Evolutionary conservation across 2,113 vertebrate species (phyloP).

Genomic region (Ophthalmolycus amberensis): DNA sequence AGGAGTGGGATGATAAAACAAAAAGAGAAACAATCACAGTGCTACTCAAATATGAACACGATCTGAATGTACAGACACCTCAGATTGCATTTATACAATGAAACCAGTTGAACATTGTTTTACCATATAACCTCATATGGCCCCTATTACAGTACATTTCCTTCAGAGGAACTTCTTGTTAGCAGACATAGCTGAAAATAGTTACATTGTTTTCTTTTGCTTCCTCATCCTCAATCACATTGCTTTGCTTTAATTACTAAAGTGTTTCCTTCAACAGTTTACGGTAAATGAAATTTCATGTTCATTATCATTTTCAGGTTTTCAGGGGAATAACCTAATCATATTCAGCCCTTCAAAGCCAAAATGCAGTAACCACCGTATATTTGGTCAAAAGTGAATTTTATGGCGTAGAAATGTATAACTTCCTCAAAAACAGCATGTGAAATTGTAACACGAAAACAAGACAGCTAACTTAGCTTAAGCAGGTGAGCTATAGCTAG

Average conservation of each 20-base stretch:
- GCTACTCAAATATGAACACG: not conserved
- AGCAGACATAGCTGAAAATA: slow-evolving; percentile 25
- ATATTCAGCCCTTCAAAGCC: not conserved
- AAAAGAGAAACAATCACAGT: slow-evolving; percentile 1
- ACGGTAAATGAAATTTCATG: not conserved
- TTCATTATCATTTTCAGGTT: not conserved
- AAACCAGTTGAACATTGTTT: not conserved
- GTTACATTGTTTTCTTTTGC: not conserved
- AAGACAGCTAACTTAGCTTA: not conserved
- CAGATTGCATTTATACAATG: not conserved
- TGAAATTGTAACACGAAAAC: not conserved
- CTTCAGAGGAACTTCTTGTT: slow-evolving; percentile 18
- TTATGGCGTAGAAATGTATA: not conserved
- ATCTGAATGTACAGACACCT: not conserved
- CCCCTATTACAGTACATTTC: not conserved
- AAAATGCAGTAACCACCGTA: not conserved
- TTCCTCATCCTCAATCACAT: slow-evolving; percentile 27
- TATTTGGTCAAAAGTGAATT: not conserved
- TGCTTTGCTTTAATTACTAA: not conserved
- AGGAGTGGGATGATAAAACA: slow-evolving; percentile 33
- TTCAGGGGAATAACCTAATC: not conserved
- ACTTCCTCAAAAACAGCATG: not conserved
- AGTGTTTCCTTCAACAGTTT: not conserved
- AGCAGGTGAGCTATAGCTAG: not conserved
- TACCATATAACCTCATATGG: no score